Base-by-base conservation (phyloP, 2,113 vertebrate species). In the Sander vitreus region DNA sequence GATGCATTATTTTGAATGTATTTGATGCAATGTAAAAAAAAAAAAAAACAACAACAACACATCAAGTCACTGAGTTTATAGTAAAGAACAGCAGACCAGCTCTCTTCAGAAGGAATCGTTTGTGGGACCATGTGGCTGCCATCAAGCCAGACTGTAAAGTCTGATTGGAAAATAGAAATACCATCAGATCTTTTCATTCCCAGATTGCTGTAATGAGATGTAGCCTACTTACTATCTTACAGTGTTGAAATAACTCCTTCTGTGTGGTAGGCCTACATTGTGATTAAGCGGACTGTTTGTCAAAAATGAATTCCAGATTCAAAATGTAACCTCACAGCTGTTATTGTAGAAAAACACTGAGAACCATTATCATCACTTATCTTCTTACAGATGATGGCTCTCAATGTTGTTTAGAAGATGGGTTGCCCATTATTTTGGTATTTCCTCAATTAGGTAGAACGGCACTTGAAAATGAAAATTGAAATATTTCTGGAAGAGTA, bases 141-240 rank as follows among this genome's bases (percentile, higher is more conserved):
- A 78, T 89, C 80, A 81, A 43, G 69, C n/a, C 48, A 47, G 59
- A 23, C 48, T 53, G 68, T 57, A 39, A 65, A 66, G 55, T 79
- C 54, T 75, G 58, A 85, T 73, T 83, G 68, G 81, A 80, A 68
- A 81, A 87, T 53, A 60, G 50, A 68, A 25, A 66, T 43, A 62
- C 53, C 59, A 62, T 85, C 84, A 80, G 82, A 58, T 39, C 27
- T 30, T 64, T n/a, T 64, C 11, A 63, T 76, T 83, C 25, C 58
- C 64, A 76, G 27, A 82, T 69, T 73, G 58, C 57, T 53, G 21
- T 73, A 68, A 81, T 63, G 62, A 78, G 54, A 33, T 68, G 23
- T 30, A 71, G 5, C 33, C 1, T 33, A 33, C 67, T 76, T 50
- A 16, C 11, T 30, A 53, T 73, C 67, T 80, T 27, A 62, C 48